Evolutionary conservation across 1,140 invertebrate genomes (phyloP), one percentile per base, ranked within the genome.

Genomic region (Pogonognathellus flavescens): DNA sequence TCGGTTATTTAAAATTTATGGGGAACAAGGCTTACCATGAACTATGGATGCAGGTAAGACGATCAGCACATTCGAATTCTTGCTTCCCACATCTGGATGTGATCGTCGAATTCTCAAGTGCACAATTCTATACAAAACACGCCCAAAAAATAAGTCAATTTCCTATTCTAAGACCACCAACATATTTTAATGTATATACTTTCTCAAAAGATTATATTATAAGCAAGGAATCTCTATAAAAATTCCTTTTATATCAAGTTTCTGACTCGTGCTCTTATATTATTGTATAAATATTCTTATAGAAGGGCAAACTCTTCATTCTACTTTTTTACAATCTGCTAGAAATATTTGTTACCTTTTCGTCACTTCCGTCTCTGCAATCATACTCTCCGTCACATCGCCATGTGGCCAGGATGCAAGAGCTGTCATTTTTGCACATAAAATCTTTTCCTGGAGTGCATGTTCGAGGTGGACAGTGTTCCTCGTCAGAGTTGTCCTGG

Each of bases 21-120:
- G 1, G 70, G n/a, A 81, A 22, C 6, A 18, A 66, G 31, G 84
- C 87, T 86, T 90, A 92, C 89, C 95, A 97, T 20, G 92, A 94
- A 82, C 93, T 93, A 89, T 96, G 95, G 52, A 98, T 94, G 90
- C 97, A 98, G 49, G 96, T 96, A 66, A 96, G 92, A 53, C 93
- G 92, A 90, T 97, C 96, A 10, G 93, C 93, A 90, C 97, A 99
- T 87, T 95, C 93, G 90, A 97, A 98, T 89, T 98, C 95, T 31
- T 91, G 92, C 7, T 91, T 91, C 87, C 92, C 91, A 89, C 94
- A 94, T 85, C 94, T 92, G 84, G 93, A 92, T 20, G 92, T 89
- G 52, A 62, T 53, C 50, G 89, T 88, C 86, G 91, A 90, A 57
- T 92, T 91, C 20, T 91, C 90, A 86, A 92, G 91, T 0, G 91